Evolutionary conservation across 2,797 vertebrate genomes (phyloP), one percentile per base, ranked within the genome.

Genomic region (Orestias chungarensis): DNA sequence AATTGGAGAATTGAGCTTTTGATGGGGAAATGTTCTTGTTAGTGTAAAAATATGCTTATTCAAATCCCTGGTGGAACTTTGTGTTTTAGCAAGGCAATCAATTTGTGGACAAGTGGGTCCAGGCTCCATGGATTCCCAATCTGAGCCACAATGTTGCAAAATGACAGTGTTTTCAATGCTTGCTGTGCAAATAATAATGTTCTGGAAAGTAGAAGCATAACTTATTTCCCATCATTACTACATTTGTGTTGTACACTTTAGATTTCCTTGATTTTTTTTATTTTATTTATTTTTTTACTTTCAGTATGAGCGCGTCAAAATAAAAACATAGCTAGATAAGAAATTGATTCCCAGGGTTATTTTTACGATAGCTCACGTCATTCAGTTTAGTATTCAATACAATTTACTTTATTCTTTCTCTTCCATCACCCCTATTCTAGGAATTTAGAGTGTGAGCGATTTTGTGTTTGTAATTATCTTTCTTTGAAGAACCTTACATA

Each of bases 1-100:
- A 89, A 91, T 89, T 75, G 74, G 86, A 87, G 82, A 83, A 87
- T 85, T 66, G 83, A 84, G 83, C 83, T 82, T 89, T 86, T 90
- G 70, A 84, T 81, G 80, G 73, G 73, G 74, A 90, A 90, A 92
- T 84, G 85, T 87, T 88, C 86, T 87, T 90, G 89, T 92, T 91
- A 90, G 91, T 66, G 50, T 86, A 91, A 93, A 57, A 92, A 91
- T 87, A 83, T 91, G 90, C 88, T 88, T 89, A 82, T 92, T 90
- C 87, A 87, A 90, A 87, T 91, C 93, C 90, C 89, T 42, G 65
- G 85, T 83, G 90, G 73, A 80, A 76, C 47, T 81, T 86, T 78
- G 77, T 74, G 75, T 89, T 93, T 93, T 82, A 88, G 88, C 88
- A 90, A 92, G 76, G 91, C 88, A 90, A 89, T 91, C 89, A 88